These are phyloP conservation scores for Heterochromis multidens DNA, from an alignment of 2,113 vertebrate genomes.

Conservation along the genomic window DNA sequence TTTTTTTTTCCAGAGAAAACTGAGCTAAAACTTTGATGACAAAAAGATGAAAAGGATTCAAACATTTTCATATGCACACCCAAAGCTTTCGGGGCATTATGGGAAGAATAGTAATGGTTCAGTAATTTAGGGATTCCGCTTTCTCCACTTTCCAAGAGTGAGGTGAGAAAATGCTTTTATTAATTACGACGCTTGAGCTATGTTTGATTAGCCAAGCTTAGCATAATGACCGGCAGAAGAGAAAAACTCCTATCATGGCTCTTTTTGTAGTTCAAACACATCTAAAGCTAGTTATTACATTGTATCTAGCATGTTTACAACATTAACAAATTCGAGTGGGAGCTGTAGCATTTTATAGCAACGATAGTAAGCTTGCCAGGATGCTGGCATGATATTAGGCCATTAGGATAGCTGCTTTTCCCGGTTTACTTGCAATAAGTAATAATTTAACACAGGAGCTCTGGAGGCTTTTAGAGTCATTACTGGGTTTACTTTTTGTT, in stretches of 20 bases:
- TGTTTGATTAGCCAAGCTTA: not conserved
- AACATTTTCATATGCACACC: not conserved
- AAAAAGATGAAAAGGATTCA: not conserved
- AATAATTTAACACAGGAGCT: not conserved
- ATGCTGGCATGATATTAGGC: not conserved
- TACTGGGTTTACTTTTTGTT: not conserved
- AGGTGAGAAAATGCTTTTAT: not conserved
- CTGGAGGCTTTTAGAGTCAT: not conserved
- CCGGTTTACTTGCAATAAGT: not conserved
- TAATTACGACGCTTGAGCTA: not conserved
- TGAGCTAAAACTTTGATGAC: not conserved
- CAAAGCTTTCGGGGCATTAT: not conserved
- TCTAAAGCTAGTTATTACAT: not conserved
- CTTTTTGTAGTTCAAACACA: not conserved
- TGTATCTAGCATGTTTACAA: not conserved
- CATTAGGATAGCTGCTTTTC: not conserved
- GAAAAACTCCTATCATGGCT: not conserved
- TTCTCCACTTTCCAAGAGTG: not conserved
- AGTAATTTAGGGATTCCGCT: not conserved
- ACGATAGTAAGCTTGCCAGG: not conserved
- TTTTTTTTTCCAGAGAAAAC: not conserved
- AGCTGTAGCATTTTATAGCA: not conserved
- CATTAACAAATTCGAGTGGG: not conserved
- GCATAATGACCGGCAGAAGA: not conserved
- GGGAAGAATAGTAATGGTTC: not conserved